phyloP scores from a whole-genome alignment of 2,797 vertebrate species.

The Dicrostonyx torquatus region DNA sequence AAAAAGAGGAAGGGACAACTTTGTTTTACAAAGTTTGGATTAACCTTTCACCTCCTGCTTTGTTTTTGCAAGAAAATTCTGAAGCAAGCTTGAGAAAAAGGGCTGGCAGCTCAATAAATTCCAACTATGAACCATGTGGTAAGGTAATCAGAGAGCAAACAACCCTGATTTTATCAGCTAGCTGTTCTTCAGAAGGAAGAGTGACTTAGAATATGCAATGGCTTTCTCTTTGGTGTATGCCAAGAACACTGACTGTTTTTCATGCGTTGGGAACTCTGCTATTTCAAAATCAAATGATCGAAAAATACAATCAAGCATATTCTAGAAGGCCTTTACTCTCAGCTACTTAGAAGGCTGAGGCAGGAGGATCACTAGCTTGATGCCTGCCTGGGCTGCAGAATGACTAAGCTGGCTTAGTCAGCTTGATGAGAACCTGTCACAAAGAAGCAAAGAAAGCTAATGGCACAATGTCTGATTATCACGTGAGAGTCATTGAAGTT shows the following conservation, averaged over 20 bases:
- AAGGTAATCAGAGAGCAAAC: background rate
- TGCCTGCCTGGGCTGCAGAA: background rate
- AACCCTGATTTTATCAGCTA: slow-evolving; percentile 25
- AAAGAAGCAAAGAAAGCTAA: background rate
- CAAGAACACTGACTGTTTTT: background rate
- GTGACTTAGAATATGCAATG: background rate
- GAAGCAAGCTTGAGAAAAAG: slow-evolving; percentile 45
- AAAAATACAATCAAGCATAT: background rate
- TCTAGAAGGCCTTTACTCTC: background rate
- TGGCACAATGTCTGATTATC: background rate
- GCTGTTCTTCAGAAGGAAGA: slow-evolving; percentile 50
- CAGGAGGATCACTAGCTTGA: too few species aligned
- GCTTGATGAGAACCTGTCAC: background rate
- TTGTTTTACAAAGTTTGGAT: slow-evolving; percentile 60
- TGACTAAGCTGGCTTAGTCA: background rate
- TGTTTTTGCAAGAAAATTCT: slow-evolving; percentile 53
- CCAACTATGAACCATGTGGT: background rate
- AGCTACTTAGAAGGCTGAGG: background rate
- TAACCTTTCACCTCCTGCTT: slow-evolving; percentile 46
- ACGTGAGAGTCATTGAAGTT: background rate
- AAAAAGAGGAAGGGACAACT: slow-evolving; percentile 62
- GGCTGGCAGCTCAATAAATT: slow-evolving; percentile 27
- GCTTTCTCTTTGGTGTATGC: background rate
- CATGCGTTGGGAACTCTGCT: background rate
- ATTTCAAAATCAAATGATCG: background rate